phyloP scores from a whole-genome alignment of 2,797 vertebrate species.

The Platalea minor region DNA sequence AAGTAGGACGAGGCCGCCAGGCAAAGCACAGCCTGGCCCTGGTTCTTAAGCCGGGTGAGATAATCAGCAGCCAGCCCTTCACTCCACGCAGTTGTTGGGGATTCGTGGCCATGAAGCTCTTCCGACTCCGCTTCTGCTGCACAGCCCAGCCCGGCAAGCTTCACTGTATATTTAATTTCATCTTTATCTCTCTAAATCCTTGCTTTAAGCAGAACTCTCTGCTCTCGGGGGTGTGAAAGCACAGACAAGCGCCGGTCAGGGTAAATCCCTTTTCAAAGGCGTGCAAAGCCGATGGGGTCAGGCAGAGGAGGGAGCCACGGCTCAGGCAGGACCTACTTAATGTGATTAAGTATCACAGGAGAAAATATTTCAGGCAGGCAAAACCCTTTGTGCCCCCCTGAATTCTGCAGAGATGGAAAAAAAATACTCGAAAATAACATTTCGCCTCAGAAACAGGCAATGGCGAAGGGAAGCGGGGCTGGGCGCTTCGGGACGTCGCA shows the following conservation, averaged over 20 bases:
- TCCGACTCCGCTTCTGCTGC: background rate
- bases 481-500: background rate
- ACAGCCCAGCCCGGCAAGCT: background rate
- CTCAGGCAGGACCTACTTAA: background rate
- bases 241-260: accelerated
- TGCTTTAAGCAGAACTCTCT: background rate
- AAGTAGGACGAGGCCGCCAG: background rate
- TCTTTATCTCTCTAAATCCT: background rate
- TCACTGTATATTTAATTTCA: background rate
- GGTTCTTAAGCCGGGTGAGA: background rate
- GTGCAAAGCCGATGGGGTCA: background rate
- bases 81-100: background rate
- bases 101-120: background rate
- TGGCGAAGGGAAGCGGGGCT: background rate
- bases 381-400: background rate
- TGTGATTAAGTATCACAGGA: background rate
- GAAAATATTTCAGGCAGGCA: background rate
- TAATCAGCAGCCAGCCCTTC: background rate
- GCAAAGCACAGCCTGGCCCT: background rate
- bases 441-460: background rate
- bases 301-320: background rate
- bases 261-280: background rate
- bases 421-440: background rate
- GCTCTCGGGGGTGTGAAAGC: background rate
- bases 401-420: background rate